phyloP scores from a whole-genome alignment of 2,113 vertebrate genomes.

The Ardeotis arabs region DNA sequence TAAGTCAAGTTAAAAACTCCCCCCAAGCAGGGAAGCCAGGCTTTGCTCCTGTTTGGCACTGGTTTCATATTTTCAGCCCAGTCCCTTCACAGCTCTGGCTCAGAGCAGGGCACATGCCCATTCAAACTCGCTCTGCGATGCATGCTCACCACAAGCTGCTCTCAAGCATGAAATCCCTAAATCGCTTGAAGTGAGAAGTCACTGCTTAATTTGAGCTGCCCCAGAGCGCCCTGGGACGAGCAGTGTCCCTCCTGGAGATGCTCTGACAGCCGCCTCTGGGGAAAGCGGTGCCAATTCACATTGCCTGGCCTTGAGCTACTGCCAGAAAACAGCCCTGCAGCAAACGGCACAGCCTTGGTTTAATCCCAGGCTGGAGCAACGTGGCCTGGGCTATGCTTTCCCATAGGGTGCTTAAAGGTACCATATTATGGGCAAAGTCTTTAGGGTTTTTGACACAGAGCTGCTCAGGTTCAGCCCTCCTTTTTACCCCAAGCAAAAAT shows the following conservation, averaged over 20 bases:
- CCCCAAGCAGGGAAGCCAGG: background rate
- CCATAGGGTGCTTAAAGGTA: background rate
- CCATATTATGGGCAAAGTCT: background rate
- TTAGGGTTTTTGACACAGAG: background rate
- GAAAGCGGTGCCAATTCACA: background rate
- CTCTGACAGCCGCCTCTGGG: background rate
- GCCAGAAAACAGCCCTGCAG: background rate
- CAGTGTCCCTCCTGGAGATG: background rate
- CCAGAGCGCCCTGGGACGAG: background rate
- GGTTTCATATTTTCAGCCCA: background rate
- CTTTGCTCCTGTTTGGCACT: background rate
- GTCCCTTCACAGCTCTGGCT: background rate
- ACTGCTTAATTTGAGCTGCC: background rate
- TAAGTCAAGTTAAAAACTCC: background rate
- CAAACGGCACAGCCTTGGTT: accelerated
- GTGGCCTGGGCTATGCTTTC: background rate
- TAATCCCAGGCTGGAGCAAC: background rate
- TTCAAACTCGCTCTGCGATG: background rate
- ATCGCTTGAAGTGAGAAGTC: background rate
- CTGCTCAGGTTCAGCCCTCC: background rate
- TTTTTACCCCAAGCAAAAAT: background rate
- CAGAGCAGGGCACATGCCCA: background rate
- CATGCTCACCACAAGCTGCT: accelerated
- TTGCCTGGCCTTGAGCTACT: background rate
- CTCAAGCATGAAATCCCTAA: background rate